A percentile compares a stretch with the other conserved stretches of the same genome.
Evolutionary conservation across 2,113 vertebrate species (phyloP).

Genomic region (Thermophis baileyi): DNA sequence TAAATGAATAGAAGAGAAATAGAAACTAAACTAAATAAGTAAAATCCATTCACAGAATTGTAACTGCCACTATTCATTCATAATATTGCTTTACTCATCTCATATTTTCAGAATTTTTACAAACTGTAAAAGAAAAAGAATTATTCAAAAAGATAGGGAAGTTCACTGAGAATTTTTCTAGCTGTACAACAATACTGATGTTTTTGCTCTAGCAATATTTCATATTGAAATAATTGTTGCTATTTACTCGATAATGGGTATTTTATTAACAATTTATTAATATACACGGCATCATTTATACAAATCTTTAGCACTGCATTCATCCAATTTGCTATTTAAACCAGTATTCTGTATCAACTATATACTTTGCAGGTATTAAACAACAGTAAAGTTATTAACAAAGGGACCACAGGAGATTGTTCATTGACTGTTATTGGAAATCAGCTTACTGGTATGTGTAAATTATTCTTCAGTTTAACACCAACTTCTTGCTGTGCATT

Average conservation of each 20-base stretch:
- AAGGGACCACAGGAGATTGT: constrained; percentile 40
- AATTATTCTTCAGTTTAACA: constrained; percentile 26
- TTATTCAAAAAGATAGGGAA: not conserved
- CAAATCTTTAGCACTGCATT: constrained; percentile 22
- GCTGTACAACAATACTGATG: not conserved
- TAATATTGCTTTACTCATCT: not conserved
- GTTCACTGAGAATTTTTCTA: not conserved
- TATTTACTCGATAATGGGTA: not conserved
- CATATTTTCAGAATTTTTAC: not conserved
- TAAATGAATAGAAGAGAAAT: no score
- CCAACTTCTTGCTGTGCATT: constrained; percentile 14
- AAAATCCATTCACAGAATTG: not conserved
- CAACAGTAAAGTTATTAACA: constrained; percentile 45
- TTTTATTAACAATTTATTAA: not conserved
- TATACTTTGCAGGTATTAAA: constrained; percentile 13
- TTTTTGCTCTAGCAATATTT: not conserved
- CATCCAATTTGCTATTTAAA: constrained; percentile 31
- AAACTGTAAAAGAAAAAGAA: not conserved
- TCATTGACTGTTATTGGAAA: constrained; percentile 42
- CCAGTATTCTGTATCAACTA: constrained; percentile 43
- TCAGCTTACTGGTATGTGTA: constrained; percentile 44
- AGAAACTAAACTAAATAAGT: no score
- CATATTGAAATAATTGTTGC: not conserved
- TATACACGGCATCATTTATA: not conserved
- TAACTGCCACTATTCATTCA: not conserved